Evolutionary conservation across 2,888 invertebrate genomes (phyloP).

Genomic region (Sminthurides aquaticus): DNA sequence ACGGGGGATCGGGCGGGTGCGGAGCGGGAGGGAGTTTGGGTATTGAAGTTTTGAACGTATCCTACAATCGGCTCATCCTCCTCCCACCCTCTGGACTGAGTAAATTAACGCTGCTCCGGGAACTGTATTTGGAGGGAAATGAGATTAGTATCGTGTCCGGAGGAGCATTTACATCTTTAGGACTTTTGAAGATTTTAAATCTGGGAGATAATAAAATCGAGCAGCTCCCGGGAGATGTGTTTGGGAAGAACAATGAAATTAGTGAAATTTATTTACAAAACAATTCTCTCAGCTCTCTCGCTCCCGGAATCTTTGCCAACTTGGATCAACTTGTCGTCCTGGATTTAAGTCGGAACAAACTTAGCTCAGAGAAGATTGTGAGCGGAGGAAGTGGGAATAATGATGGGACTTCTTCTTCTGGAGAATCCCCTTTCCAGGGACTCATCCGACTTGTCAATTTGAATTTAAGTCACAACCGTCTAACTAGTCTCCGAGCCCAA

Average conservation of each 20-base stretch:
- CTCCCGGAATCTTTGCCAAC: slow-evolving; percentile 75
- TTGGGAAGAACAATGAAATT: slow-evolving; percentile 68
- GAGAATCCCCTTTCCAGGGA: slow-evolving; percentile 57
- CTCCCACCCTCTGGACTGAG: slow-evolving; percentile 77
- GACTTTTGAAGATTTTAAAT: slow-evolving; percentile 75
- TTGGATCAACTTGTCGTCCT: slow-evolving; percentile 70
- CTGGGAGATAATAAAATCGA: slow-evolving; percentile 84
- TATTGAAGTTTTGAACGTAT: slow-evolving; percentile 73
- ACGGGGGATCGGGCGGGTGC: neutral
- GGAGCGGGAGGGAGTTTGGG: neutral
- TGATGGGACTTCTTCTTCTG: neutral
- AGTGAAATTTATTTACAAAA: slow-evolving; percentile 85
- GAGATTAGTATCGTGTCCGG: slow-evolving; percentile 81
- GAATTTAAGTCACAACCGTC: slow-evolving; percentile 70
- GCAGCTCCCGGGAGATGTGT: slow-evolving; percentile 75
- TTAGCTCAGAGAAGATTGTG: neutral
- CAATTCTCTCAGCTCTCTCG: slow-evolving; percentile 78
- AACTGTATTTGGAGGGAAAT: slow-evolving; percentile 77
- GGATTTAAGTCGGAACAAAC: slow-evolving; percentile 53
- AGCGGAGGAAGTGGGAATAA: neutral
- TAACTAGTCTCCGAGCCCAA: slow-evolving; percentile 70
- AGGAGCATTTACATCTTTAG: slow-evolving; percentile 69
- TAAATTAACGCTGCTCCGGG: slow-evolving; percentile 66
- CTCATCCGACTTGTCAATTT: slow-evolving; percentile 78
- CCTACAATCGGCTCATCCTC: slow-evolving; percentile 74